Evolutionary conservation across 2,113 vertebrate genomes (phyloP).

Genomic region (Austrofundulus limnaeus): DNA sequence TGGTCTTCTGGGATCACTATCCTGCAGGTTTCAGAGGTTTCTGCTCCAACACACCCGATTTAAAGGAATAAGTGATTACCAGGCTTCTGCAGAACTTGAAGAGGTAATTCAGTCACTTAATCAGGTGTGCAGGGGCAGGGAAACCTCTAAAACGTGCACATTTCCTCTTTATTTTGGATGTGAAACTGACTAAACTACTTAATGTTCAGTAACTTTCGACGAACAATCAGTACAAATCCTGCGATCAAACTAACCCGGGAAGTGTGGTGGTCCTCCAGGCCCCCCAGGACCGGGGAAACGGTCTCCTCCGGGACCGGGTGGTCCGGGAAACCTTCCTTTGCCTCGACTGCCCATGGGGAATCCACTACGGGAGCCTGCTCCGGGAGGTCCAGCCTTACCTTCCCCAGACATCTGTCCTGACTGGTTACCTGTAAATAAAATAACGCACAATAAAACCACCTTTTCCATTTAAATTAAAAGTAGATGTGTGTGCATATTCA

Average conservation of each 20-base stretch:
- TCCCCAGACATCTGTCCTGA: constrained; percentile 99
- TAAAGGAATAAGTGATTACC: too few species aligned
- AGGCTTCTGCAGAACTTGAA: too few species aligned
- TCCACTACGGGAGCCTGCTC: constrained; percentile 86
- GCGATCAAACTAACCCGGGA: constrained; percentile 84
- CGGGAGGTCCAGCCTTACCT: constrained; percentile 96
- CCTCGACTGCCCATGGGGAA: constrained; percentile 92
- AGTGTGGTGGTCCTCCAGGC: constrained; percentile 93
- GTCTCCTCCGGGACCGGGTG: constrained; percentile 89
- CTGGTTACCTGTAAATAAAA: constrained; percentile 84
- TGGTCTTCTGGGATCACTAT: too few species aligned
- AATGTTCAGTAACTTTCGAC: neutral
- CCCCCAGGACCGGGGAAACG: constrained; percentile 94
- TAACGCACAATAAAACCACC: neutral
- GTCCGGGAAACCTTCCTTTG: constrained; percentile 91
- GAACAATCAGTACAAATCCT: neutral
- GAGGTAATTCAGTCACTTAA: too few species aligned
- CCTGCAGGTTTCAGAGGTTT: too few species aligned
- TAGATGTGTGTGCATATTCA: neutral
- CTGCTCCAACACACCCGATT: too few species aligned
- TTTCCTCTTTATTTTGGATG: too few species aligned
- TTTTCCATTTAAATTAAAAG: neutral
- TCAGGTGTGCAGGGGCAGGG: too few species aligned
- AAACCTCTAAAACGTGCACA: too few species aligned
- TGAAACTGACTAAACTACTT: too few species aligned